These are phyloP conservation scores for Collichthys lucidus DNA, from an alignment of 2,113 vertebrate species.

Conservation along the genomic window DNA sequence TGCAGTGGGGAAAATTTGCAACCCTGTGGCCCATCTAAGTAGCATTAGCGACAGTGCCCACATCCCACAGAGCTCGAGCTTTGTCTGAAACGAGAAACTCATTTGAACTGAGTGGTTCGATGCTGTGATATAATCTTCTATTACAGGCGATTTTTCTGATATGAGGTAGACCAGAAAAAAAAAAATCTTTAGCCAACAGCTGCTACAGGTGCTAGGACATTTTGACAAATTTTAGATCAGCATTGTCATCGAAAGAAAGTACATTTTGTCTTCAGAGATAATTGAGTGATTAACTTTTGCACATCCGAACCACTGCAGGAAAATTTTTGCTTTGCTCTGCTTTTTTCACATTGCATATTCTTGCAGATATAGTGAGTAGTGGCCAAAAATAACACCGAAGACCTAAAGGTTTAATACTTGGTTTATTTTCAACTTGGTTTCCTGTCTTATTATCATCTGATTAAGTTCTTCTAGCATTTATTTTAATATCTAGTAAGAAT, in stretches of 20 bases:
- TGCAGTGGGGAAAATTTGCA: conserved; percentile 76
- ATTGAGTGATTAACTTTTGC: conserved; percentile 32
- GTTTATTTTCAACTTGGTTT: background rate
- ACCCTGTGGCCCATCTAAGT: conserved; percentile 73
- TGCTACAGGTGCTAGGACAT: conserved; percentile 3
- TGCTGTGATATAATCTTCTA: conserved; percentile 54
- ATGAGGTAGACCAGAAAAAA: conserved; percentile 25
- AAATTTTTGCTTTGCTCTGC: background rate
- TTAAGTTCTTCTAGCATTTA: background rate
- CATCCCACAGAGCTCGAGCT: conserved; percentile 48
- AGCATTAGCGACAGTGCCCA: conserved; percentile 66
- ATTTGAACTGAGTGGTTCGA: conserved; percentile 53
- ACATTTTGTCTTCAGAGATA: conserved; percentile 31
- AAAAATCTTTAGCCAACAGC: conserved; percentile 14
- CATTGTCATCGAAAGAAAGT: conserved; percentile 18
- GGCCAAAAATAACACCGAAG: background rate
- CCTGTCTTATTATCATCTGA: background rate
- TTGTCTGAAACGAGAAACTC: conserved; percentile 59
- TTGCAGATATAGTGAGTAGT: background rate
- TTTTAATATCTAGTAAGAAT: background rate
- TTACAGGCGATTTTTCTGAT: conserved; percentile 26
- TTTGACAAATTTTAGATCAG: conserved; percentile 13
- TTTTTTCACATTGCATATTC: background rate
- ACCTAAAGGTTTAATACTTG: background rate
- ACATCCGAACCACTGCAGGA: background rate